Conservation (phyloP, 2,113 vertebrate species). For the Saccopteryx bilineata region DNA sequence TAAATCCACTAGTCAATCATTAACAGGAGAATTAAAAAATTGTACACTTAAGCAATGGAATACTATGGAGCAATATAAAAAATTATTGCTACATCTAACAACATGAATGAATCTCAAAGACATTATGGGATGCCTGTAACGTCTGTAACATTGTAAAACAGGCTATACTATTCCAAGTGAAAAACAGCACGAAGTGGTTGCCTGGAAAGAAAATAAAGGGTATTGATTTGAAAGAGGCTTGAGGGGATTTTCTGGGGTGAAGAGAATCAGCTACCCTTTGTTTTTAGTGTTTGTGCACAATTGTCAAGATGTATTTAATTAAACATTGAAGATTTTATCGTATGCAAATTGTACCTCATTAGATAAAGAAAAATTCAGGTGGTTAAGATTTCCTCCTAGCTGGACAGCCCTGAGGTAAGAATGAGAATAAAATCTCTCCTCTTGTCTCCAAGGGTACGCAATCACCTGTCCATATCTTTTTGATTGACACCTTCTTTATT, state of each 20-base stretch:
- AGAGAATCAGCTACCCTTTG: background rate
- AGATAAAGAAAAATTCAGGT: background rate
- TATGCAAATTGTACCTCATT: background rate
- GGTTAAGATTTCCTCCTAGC: background rate
- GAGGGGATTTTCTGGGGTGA: background rate
- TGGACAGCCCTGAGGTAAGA: background rate
- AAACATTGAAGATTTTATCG: background rate
- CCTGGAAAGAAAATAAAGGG: background rate
- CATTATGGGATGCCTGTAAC: background rate
- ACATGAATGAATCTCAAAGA: background rate
- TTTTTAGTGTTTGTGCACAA: background rate
- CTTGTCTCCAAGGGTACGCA: background rate
- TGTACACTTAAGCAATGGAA: background rate
- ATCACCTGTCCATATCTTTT: background rate
- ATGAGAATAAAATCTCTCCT: background rate
- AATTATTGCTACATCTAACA: background rate
- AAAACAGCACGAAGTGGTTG: background rate
- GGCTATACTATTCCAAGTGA: background rate
- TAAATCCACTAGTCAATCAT: background rate
- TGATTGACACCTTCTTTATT: background rate
- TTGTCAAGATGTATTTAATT: background rate
- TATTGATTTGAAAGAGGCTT: background rate
- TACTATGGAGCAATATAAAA: background rate
- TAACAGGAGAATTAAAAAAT: background rate
- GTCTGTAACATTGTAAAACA: background rate